A percentile compares a stretch with the other conserved stretches of the same genome.
These are phyloP conservation scores for Rhamnusium bicolor DNA, from an alignment of 2,888 invertebrate genomes.

Conservation along the genomic window DNA sequence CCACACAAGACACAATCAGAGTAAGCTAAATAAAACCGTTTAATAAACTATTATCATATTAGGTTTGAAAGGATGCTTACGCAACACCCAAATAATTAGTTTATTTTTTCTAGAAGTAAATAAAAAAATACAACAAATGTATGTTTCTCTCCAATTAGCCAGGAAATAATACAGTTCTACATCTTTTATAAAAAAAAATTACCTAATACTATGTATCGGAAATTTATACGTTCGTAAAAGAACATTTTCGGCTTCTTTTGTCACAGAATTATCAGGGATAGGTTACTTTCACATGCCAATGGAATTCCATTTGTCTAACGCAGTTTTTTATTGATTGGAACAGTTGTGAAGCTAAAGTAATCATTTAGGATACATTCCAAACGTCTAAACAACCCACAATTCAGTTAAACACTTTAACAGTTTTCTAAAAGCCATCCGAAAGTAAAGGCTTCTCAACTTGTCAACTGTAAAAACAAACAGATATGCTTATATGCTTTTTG, in stretches of 20 bases:
- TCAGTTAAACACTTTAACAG: not conserved
- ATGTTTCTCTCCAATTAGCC: not conserved
- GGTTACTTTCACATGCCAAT: not conserved
- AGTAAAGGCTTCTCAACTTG: conserved; percentile 20
- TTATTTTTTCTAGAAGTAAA: too few relatives aligned
- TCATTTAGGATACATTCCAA: conserved; percentile 2
- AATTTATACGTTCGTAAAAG: not conserved
- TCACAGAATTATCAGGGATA: not conserved
- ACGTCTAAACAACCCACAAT: conserved; percentile 9
- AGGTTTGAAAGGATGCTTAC: too few relatives aligned
- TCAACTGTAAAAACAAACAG: conserved; percentile 18
- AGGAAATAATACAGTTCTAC: too few relatives aligned
- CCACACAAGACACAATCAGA: too few relatives aligned
- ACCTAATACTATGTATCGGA: not conserved
- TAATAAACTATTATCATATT: too few relatives aligned
- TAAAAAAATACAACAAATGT: too few relatives aligned
- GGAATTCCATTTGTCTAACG: not conserved
- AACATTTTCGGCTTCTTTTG: not conserved
- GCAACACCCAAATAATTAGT: too few relatives aligned
- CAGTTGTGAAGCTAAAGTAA: not conserved
- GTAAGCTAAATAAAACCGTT: too few relatives aligned
- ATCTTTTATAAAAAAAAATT: too few relatives aligned
- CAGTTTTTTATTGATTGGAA: not conserved
- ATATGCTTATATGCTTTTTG: not conserved
- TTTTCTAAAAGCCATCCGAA: conserved; percentile 17